A percentile compares a stretch with the other conserved stretches of the same genome.
Evolutionary conservation across 2,797 vertebrate species (phyloP).

Genomic region (Sebastes ruberrimus): DNA sequence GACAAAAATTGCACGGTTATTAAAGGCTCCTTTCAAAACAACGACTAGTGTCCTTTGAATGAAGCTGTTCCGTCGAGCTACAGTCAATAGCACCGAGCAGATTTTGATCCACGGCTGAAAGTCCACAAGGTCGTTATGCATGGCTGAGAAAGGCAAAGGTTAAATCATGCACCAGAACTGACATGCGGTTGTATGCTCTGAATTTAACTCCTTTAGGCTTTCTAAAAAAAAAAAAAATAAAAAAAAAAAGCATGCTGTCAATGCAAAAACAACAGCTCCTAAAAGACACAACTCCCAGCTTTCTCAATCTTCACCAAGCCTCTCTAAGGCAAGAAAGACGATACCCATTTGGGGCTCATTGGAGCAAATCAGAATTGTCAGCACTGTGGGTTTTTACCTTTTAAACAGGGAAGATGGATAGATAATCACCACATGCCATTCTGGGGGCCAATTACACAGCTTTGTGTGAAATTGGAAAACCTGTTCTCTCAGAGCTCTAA

Average conservation of each 20-base stretch:
- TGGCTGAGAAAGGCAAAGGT: constrained; percentile 48
- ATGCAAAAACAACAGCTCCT: constrained; percentile 59
- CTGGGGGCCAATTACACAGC: constrained; percentile 84
- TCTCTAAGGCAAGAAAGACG: constrained; percentile 59
- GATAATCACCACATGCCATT: constrained; percentile 84
- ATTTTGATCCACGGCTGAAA: constrained; percentile 5
- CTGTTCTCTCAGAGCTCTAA: constrained; percentile 92
- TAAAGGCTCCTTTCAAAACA: constrained; percentile 45
- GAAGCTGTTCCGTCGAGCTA: background rate
- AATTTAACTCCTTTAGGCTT: constrained; percentile 48
- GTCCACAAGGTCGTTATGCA: constrained; percentile 31
- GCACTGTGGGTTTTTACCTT: constrained; percentile 79
- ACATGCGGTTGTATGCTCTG: constrained; percentile 7
- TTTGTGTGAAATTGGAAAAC: constrained; percentile 93
- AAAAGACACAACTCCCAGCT: constrained; percentile 31
- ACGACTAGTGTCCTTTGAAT: constrained; percentile 42
- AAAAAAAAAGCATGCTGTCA: constrained; percentile 62
- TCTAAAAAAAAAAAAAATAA: constrained; percentile 46
- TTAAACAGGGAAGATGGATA: constrained; percentile 83
- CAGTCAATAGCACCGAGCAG: background rate
- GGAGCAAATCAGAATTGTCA: constrained; percentile 82
- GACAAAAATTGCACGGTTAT: constrained; percentile 48
- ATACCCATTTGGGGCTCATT: constrained; percentile 72
- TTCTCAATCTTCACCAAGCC: constrained; percentile 37
- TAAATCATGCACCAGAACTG: constrained; percentile 29